These are phyloP conservation scores for Drosophila aff. DNA, from an alignment of 1,140 invertebrate species.

Conservation along the genomic window DNA sequence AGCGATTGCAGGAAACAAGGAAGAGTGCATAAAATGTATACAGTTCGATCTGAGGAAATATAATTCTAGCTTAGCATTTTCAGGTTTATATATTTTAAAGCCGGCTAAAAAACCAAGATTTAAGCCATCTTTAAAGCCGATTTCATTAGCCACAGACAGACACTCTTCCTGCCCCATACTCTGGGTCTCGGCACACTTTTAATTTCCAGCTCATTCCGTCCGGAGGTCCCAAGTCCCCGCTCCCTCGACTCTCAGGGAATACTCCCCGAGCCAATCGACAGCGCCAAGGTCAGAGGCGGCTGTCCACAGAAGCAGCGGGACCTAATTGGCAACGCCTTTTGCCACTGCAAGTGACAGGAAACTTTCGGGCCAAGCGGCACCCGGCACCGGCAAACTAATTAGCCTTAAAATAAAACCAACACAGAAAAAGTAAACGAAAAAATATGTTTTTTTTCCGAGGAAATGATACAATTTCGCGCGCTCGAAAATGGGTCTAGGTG, in stretches of 20 bases:
- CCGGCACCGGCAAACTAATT: conserved; percentile 71
- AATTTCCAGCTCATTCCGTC: conserved; percentile 49
- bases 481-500: conserved; percentile 32
- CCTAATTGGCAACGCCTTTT: conserved; percentile 79
- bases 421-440: conserved; percentile 38
- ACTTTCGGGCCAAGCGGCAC: conserved; percentile 52
- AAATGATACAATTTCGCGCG: conserved; percentile 79
- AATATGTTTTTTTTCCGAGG: conserved; percentile 68
- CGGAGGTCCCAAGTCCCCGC: conserved; percentile 8
- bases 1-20: conserved; percentile 19
- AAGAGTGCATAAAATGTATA: not conserved
- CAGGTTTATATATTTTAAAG: not conserved
- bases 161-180: conserved; percentile 4
- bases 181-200: conserved; percentile 25
- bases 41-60: not conserved
- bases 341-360: conserved; percentile 80
- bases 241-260: conserved; percentile 4
- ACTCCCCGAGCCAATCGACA: conserved; percentile 47
- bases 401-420: conserved; percentile 66
- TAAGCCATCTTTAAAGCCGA: not conserved
- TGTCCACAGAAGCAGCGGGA: conserved; percentile 32
- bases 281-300: conserved; percentile 53
- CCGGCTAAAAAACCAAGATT: not conserved
- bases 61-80: too few species aligned
- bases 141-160: conserved; percentile 20